Conservation (phyloP, 2,888 invertebrate species). For the Xestia xanthographa region DNA sequence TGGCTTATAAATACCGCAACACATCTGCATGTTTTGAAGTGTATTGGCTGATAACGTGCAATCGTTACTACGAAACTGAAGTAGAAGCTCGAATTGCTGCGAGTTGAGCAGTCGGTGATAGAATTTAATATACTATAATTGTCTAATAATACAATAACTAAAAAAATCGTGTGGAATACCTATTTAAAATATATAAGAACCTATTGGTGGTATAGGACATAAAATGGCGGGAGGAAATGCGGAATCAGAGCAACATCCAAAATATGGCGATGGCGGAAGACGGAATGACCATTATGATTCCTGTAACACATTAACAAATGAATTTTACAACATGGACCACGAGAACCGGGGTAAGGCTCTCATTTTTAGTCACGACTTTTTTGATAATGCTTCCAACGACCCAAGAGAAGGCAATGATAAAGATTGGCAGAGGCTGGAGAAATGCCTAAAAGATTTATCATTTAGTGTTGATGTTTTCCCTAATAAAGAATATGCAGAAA, state of each 20-base stretch:
- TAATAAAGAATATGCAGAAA: conserved; percentile 92
- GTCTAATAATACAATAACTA: not conserved
- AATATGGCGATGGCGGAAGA: no score
- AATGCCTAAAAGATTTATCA: conserved; percentile 91
- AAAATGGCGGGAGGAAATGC: conserved; percentile 29
- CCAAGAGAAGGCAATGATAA: conserved; percentile 95
- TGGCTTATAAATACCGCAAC: conserved; percentile 5
- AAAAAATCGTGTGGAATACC: not conserved
- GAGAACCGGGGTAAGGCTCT: conserved; percentile 95
- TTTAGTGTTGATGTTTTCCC: conserved; percentile 93
- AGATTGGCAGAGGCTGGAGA: conserved; percentile 94
- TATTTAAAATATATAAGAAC: not conserved
- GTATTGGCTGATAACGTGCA: conserved; percentile 1
- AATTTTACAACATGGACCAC: conserved; percentile 96
- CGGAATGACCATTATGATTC: conserved; percentile 1
- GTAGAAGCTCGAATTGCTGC: not conserved
- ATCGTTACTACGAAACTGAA: not conserved
- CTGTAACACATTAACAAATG: conserved; percentile 13
- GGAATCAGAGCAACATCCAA: not conserved
- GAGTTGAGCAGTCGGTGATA: not conserved
- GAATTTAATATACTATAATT: not conserved
- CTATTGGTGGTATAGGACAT: not conserved
- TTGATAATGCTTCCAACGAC: conserved; percentile 84
- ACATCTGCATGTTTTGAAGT: not conserved
- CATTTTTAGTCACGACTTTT: conserved; percentile 97